Base-by-base conservation (phyloP, 2,113 vertebrate species). In the Podarcis muralis region DNA sequence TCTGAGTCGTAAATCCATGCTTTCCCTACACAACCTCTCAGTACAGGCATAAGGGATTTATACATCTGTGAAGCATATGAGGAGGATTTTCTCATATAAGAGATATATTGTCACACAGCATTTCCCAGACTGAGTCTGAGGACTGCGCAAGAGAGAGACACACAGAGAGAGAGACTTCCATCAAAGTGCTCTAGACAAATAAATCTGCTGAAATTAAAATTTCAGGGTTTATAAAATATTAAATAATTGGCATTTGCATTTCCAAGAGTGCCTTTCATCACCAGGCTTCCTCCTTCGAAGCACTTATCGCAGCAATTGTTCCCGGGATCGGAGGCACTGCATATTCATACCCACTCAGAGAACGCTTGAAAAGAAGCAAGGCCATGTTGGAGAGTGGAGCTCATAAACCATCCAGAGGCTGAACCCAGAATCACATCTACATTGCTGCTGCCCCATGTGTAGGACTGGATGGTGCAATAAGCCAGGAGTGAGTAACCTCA, bases 61-160 rank as follows among this genome's bases (percentile, higher is more conserved):
- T 84, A 90, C 93, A 93, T 94, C 93, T 95, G 94, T 89, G 92
- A 85, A 92, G 85, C 93, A 94, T 40, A 83, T 48, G 90, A 93
- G 81, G 88, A 53, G 43, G 40, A 80, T 87, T 85, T 94, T 59
- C 87, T 89, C 87, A 43, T 25, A 74, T 43, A 59, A 7, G 66
- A 13, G 72, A 78, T 91, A 87, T 74, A 75, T 75, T 87, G 90
- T 91, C 87, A 68, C 87, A 89, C 81, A 43, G 69, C 78, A 59
- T 72, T 87, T 87, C 79, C 62, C 8, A 53, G 76, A 59, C 85
- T n/a, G 16, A 68, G 18, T 7, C 11, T 66, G 37, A 78, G 62
- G 11, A 27, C 57, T 22, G 35, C 3, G 20, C 76, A 35, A 80
- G 65, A 75, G 20, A 25, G 2, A 48, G 1, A 48, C 5, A 43